phyloP scores from a whole-genome alignment of 2,888 invertebrate genomes.

The Orgyia antiqua region DNA sequence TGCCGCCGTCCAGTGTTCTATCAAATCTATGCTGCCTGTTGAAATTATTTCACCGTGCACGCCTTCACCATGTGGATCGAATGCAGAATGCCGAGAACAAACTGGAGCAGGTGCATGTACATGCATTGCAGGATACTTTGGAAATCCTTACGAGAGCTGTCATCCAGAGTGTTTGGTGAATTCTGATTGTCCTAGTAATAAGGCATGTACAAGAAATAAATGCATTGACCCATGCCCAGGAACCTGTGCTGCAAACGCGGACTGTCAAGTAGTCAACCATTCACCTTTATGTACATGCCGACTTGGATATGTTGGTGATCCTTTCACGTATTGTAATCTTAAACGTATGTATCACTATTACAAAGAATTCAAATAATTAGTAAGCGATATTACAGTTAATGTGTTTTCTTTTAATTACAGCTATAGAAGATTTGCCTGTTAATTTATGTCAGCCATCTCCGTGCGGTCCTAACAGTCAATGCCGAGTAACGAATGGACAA shows the following conservation, averaged over 20 bases:
- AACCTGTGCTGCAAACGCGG: conserved; percentile 85
- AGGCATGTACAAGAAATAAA: conserved; percentile 84
- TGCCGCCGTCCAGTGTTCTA: conserved; percentile 82
- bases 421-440: conserved; percentile 46
- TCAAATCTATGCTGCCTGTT: conserved; percentile 32
- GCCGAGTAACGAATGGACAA: conserved; percentile 75
- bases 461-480: conserved; percentile 81
- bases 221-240: conserved; percentile 89
- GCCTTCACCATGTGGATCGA: conserved; percentile 81
- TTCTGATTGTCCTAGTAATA: conserved; percentile 84
- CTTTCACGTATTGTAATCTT: conserved; percentile 79
- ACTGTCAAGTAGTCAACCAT: conserved; percentile 86
- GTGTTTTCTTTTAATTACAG: conserved; percentile 33
- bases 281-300: conserved; percentile 83
- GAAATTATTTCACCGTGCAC: conserved; percentile 74
- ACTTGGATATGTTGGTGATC: conserved; percentile 84
- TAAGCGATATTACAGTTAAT: no score
- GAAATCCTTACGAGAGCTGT: conserved; percentile 89
- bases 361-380: no score
- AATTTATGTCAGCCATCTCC: conserved; percentile 80
- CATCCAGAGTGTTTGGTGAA: conserved; percentile 85
- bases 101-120: conserved; percentile 81
- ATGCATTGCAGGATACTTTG: conserved; percentile 84
- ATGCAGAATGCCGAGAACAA: conserved; percentile 80
- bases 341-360: conserved; percentile 40